Conservation (phyloP, 2,797 vertebrate genomes). For the Eupleurogrammus muticus region DNA sequence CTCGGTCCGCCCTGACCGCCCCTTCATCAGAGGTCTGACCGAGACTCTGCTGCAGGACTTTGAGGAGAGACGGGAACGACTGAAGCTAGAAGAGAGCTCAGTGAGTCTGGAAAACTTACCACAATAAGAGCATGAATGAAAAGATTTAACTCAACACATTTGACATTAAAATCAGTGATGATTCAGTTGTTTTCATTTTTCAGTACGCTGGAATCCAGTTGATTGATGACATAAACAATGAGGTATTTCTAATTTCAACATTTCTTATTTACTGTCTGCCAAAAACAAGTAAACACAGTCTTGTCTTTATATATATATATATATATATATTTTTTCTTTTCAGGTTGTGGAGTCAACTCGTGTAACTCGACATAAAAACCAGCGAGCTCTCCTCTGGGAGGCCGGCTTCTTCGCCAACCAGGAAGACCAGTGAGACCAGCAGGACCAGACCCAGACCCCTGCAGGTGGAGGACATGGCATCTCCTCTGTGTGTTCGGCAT, state of each 20-base stretch:
- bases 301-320: too few species aligned
- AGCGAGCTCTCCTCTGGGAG: constrained; percentile 90
- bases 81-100: constrained; percentile 76
- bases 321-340: too few species aligned
- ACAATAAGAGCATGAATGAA: too few species aligned
- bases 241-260: constrained; percentile 80
- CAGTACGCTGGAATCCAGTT: constrained; percentile 93
- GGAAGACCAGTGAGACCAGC: constrained; percentile 35
- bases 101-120: constrained; percentile 62
- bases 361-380: constrained; percentile 88
- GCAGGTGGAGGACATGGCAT: neutral
- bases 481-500: neutral
- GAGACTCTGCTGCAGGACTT: constrained; percentile 79
- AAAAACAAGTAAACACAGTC: too few species aligned
- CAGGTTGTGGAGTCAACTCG: constrained; percentile 92
- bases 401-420: constrained; percentile 83
- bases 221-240: constrained; percentile 86
- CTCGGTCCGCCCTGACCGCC: neutral
- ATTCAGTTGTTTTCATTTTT: constrained; percentile 4
- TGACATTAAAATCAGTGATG: too few species aligned
- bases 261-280: too few species aligned
- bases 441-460: neutral
- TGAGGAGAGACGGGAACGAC: constrained; percentile 69
- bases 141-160: too few species aligned
- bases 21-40: constrained; percentile 65